Percentiles rank a stretch among this genome's conserved stretches.
Conservation (phyloP, 2,888 invertebrate genomes). For the Lasioglossum morio region DNA sequence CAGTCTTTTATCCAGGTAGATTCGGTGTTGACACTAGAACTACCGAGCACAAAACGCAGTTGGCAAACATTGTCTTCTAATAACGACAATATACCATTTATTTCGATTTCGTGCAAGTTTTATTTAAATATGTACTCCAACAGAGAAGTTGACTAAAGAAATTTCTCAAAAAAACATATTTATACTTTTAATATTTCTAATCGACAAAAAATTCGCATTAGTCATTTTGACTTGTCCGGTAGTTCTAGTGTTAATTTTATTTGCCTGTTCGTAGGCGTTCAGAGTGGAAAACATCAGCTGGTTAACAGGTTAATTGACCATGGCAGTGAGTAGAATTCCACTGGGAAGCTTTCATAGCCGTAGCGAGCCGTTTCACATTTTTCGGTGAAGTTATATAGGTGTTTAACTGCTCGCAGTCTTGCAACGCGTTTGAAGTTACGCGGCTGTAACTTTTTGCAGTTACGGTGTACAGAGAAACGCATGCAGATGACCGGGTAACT, state of each 20-base stretch:
- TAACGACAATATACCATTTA: no score
- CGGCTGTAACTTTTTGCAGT: background rate
- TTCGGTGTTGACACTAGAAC: no score
- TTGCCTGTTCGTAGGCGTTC: background rate
- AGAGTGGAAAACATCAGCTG: background rate
- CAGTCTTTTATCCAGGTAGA: background rate
- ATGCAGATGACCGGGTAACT: conserved; percentile 1
- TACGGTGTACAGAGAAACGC: background rate
- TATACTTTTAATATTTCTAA: no score
- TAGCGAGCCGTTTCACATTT: background rate
- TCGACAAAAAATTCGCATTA: no score
- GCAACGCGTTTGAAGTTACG: background rate
- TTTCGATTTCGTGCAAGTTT: no score
- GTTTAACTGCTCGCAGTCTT: background rate
- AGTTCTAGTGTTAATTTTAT: no score
- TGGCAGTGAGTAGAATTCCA: background rate
- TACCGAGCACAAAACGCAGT: no score
- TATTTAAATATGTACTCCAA: no score
- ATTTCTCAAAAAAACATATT: no score
- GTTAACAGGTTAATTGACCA: background rate
- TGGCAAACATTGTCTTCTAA: no score
- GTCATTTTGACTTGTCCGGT: no score
- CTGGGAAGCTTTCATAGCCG: background rate
- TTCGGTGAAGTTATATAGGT: background rate
- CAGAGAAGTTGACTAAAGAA: no score